These are phyloP conservation scores for Pseudocheirus occidentalis DNA, from an alignment of 2,797 vertebrate genomes.

Conservation along the genomic window DNA sequence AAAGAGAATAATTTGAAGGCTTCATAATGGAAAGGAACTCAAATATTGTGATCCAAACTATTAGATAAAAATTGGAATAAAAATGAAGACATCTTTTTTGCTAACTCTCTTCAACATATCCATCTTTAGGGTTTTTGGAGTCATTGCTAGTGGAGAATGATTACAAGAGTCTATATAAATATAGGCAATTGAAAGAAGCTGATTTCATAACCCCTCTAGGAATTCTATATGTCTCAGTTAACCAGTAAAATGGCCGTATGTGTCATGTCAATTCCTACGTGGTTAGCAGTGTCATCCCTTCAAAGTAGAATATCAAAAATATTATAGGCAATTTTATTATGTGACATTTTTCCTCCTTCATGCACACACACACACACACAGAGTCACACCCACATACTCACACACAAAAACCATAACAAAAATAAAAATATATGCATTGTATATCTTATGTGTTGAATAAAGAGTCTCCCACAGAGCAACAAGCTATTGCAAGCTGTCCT, in stretches of 20 bases:
- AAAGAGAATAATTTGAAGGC: constrained; percentile 68
- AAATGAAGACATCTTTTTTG: constrained; percentile 52
- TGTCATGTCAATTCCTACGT: background rate
- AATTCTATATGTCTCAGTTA: background rate
- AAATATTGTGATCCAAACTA: constrained; percentile 71
- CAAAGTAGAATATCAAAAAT: background rate
- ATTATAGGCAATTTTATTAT: background rate
- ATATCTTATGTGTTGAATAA: background rate
- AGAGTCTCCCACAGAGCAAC: background rate
- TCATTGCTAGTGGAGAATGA: background rate
- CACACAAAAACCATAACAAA: too few relatives aligned
- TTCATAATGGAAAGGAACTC: constrained; percentile 56
- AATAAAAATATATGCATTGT: too few relatives aligned
- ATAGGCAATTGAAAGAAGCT: background rate
- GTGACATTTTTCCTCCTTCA: background rate
- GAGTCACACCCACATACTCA: too few relatives aligned
- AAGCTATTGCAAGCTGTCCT: background rate
- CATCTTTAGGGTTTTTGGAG: constrained; percentile 44
- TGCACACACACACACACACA: too few relatives aligned
- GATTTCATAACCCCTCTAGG: background rate
- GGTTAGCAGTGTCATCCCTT: background rate
- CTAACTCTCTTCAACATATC: constrained; percentile 52
- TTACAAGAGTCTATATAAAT: background rate
- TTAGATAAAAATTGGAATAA: constrained; percentile 61
- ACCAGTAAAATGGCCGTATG: background rate